Conservation (phyloP, 1,140 invertebrate species). For the Saccostrea echinata region DNA sequence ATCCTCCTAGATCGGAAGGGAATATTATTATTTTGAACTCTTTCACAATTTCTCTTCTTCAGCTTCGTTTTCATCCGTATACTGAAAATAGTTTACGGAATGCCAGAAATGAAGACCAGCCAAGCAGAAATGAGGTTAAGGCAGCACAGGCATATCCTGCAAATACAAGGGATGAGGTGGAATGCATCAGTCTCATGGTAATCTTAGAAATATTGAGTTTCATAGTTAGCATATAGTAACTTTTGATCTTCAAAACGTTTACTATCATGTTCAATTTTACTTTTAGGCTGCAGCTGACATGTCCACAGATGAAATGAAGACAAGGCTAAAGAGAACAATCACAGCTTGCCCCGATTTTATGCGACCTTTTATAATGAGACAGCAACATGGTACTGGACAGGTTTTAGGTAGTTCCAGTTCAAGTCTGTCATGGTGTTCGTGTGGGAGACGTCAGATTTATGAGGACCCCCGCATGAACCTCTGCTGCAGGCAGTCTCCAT, state of each 20-base stretch:
- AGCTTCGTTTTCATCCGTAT: background rate
- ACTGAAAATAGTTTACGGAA: background rate
- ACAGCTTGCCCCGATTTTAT: too few relatives aligned
- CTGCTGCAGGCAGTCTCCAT: background rate
- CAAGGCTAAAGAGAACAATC: too few relatives aligned
- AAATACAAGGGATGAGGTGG: background rate
- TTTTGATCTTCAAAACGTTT: too few relatives aligned
- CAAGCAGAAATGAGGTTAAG: background rate
- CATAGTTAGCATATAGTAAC: too few relatives aligned
- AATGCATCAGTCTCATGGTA: background rate
- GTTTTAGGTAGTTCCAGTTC: background rate
- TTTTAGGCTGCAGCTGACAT: too few relatives aligned
- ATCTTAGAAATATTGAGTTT: too few relatives aligned
- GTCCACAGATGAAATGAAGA: background rate
- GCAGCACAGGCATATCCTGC: background rate
- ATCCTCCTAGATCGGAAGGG: background rate
- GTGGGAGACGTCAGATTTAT: background rate
- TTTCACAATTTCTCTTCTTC: background rate
- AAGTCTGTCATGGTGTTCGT: background rate
- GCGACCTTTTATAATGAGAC: background rate
- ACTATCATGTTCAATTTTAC: background rate
- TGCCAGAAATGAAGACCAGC: background rate
- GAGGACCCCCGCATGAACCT: conserved; percentile 7
- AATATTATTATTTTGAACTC: background rate
- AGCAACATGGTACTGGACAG: background rate